Base-by-base conservation (phyloP, 64 coral and sea anemone species). In the Pachyseris speciosa region DNA sequence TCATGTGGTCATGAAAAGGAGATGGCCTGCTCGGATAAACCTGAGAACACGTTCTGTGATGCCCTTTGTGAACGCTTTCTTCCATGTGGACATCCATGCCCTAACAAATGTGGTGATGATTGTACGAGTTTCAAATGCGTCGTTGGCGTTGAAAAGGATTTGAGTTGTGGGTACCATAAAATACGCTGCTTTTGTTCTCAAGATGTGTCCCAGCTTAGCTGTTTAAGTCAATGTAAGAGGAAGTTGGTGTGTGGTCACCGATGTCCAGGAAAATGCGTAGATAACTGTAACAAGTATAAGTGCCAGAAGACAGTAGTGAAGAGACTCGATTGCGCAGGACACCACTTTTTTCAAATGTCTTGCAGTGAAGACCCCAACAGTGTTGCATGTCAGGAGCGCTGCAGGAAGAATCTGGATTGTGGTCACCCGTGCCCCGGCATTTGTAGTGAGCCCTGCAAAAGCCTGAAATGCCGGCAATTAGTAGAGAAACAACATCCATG, bases 351-450 rank as follows among this genome's bases (percentile, higher is more conserved):
- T 12, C 25, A 71, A 39, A 86, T 86, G 83, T 4, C n/a, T 37
- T 86, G 83, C 11, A 37, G 22, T 20, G 25, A 28, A 12, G 16
- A 86, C 32, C 70, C 70, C 39, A 45, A 13, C 1, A 52, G 13
- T 11, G 47, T 83, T 34, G 24, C n/a, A n/a, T 94, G 92, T 30
- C 22, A 55, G 63, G 53, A 67, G 9, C 67, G 19, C 0, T 94
- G 92, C 57, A 57, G 8, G n/a, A 68, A 37, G 17, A 22, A 22
- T 22, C 66, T 86, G 7, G 43, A 69, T 37, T 94, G 92, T 37
- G 74, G 69, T 25, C 92, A 94, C 66, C 68, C 34, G 11, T 91
- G 89, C 45, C 89, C 89, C 29, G 78, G 78, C 11, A 15, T 72
- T 32, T 91, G 89, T 16, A 30, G 70, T 30, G 22, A 91, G 25